phyloP scores from a whole-genome alignment of 2,797 vertebrate species.

The Hyperoplus immaculatus region DNA sequence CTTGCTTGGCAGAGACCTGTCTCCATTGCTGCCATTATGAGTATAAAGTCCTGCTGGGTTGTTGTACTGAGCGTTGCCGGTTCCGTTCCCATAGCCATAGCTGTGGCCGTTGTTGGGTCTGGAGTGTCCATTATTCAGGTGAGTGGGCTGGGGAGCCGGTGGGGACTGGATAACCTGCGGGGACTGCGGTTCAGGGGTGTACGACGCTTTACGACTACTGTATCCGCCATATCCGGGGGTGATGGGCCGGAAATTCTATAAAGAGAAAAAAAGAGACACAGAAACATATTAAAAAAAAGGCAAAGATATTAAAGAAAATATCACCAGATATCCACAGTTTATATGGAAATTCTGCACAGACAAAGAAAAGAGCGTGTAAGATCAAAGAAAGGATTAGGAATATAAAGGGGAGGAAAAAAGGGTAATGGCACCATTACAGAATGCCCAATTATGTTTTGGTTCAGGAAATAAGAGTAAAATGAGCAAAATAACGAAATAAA shows the following conservation, averaged over 20 bases:
- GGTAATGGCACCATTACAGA: constrained; percentile 32
- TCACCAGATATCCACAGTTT: not conserved
- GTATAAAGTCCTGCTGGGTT: constrained; percentile 84
- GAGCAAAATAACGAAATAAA: constrained; percentile 32
- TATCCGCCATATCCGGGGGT: constrained; percentile 80
- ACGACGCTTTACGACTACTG: constrained; percentile 77
- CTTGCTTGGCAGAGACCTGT: constrained; percentile 87
- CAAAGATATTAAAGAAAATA: not conserved
- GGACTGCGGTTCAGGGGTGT: constrained; percentile 76
- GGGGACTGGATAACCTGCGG: constrained; percentile 23
- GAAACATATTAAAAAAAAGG: not conserved
- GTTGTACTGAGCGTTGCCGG: constrained; percentile 86
- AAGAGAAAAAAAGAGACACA: constrained; percentile 18
- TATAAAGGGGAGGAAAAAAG: constrained; percentile 1
- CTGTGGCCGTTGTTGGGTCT: constrained; percentile 75
- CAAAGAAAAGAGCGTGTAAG: not conserved
- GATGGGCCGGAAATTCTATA: constrained; percentile 90
- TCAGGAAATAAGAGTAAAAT: constrained; percentile 48
- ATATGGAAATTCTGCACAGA: not conserved
- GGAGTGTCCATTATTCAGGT: constrained; percentile 76
- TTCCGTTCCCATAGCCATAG: constrained; percentile 80
- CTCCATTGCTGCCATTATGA: constrained; percentile 83
- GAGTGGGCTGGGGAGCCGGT: constrained; percentile 52
- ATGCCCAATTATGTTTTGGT: constrained; percentile 35
- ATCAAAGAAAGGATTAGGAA: constrained; percentile 3